These are phyloP conservation scores for Yponomeuta plumbellus DNA, from an alignment of 2,888 invertebrate genomes.

Conservation along the genomic window DNA sequence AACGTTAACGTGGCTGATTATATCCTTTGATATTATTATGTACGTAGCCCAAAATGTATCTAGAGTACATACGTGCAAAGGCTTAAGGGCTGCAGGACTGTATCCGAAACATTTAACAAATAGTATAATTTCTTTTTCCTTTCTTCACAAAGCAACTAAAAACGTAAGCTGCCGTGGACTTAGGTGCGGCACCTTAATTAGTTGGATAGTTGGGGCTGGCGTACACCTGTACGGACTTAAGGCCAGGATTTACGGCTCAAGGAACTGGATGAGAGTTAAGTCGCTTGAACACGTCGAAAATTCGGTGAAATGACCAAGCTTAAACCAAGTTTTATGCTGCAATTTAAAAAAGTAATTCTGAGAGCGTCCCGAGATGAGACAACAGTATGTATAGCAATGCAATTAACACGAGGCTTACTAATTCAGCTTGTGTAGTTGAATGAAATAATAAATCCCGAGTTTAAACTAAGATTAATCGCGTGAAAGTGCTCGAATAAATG, in stretches of 20 bases:
- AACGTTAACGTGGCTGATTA: not conserved
- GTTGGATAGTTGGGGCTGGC: constrained; percentile 34
- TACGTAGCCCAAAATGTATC: too few species aligned
- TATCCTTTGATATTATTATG: too few species aligned
- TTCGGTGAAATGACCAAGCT: not conserved
- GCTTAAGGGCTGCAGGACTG: too few species aligned
- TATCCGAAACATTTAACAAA: not conserved
- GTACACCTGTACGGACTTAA: constrained; percentile 17
- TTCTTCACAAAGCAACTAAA: not conserved
- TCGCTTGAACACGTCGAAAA: constrained; percentile 17
- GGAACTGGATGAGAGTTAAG: constrained; percentile 26
- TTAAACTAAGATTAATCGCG: constrained; percentile 57
- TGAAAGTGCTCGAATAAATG: constrained; percentile 58
- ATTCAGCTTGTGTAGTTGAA: not conserved
- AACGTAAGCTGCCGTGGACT: constrained; percentile 30
- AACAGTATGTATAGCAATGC: not conserved
- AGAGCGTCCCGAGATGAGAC: not conserved
- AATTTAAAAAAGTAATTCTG: not conserved
- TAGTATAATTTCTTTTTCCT: not conserved
- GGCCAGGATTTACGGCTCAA: constrained; percentile 45
- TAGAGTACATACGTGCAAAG: too few species aligned
- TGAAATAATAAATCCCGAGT: constrained; percentile 43
- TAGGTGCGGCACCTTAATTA: constrained; percentile 57
- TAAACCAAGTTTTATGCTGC: not conserved
- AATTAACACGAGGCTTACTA: not conserved